These are phyloP conservation scores for Typhlomys cinereus DNA, from an alignment of 2,113 vertebrate species.

Conservation along the genomic window DNA sequence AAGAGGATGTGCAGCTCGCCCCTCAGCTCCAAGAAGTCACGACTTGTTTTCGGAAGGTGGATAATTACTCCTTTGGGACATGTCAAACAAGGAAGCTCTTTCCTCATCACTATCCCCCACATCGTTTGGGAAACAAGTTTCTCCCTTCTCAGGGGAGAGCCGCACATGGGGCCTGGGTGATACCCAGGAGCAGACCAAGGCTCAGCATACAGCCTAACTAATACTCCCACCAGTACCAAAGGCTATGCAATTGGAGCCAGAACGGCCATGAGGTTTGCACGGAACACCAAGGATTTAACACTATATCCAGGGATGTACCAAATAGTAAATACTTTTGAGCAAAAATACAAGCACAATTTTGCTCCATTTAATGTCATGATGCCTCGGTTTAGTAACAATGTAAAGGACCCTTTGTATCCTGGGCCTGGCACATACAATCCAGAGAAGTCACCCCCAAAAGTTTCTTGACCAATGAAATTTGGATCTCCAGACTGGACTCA, in stretches of 20 bases:
- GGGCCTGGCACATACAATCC: conserved; percentile 89
- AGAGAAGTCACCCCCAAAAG: conserved; percentile 73
- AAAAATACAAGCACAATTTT: conserved; percentile 65
- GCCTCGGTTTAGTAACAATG: conserved; percentile 74
- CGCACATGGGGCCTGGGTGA: conserved; percentile 85
- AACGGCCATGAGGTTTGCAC: conserved; percentile 84
- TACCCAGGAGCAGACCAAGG: conserved; percentile 83
- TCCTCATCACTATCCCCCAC: conserved; percentile 75
- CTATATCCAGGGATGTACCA: conserved; percentile 87
- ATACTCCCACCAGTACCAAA: conserved; percentile 85
- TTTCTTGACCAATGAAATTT: conserved; percentile 93
- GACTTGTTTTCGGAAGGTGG: neutral
- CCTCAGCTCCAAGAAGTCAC: neutral
- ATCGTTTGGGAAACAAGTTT: conserved; percentile 83
- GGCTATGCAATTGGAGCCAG: conserved; percentile 90
- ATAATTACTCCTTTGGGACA: conserved; percentile 84
- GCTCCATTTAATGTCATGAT: conserved; percentile 84
- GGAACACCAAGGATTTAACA: conserved; percentile 78
- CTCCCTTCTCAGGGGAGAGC: conserved; percentile 26
- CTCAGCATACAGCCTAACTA: conserved; percentile 78
- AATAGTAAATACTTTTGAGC: conserved; percentile 58
- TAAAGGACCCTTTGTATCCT: conserved; percentile 74
- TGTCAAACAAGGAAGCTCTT: conserved; percentile 84
- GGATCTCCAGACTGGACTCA: conserved; percentile 90
- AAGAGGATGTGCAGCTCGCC: neutral